Conservation (phyloP, 2,888 invertebrate genomes). For the Drosophila helvetica region DNA sequence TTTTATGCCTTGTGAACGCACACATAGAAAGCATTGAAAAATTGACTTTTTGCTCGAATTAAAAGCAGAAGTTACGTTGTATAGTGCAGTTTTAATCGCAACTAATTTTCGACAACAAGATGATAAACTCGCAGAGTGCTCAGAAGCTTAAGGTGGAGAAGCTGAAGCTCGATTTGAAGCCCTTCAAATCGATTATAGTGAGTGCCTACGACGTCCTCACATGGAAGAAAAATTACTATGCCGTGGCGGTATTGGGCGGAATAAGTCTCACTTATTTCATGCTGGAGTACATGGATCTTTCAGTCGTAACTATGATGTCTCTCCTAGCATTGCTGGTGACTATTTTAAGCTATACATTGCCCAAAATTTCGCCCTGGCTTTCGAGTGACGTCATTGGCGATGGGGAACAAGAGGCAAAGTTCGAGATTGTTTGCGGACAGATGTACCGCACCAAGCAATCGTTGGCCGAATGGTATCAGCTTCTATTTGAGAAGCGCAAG, state of each 20-base stretch:
- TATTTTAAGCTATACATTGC: slow-evolving; percentile 91
- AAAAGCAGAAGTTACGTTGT: no score
- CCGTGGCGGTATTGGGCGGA: slow-evolving; percentile 89
- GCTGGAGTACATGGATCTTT: slow-evolving; percentile 93
- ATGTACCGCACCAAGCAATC: slow-evolving; percentile 82
- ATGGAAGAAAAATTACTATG: slow-evolving; percentile 95
- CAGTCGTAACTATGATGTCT: slow-evolving; percentile 88
- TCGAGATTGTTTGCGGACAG: slow-evolving; percentile 88
- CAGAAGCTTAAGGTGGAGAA: slow-evolving; percentile 84
- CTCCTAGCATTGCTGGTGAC: slow-evolving; percentile 88
- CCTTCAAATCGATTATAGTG: slow-evolving; percentile 90
- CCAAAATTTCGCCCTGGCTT: slow-evolving; percentile 88
- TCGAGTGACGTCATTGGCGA: slow-evolving; percentile 90
- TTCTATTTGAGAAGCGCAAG: slow-evolving; percentile 85
- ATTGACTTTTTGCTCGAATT: no score
- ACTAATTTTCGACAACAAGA: no score
- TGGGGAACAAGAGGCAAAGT: slow-evolving; percentile 90
- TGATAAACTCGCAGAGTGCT: no score
- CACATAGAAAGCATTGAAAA: no score
- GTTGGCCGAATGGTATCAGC: slow-evolving; percentile 82
- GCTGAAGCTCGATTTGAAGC: slow-evolving; percentile 89
- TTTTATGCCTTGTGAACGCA: no score
- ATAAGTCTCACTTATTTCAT: slow-evolving; percentile 86
- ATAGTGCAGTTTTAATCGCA: no score
- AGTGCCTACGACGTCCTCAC: slow-evolving; percentile 88